Evolutionary conservation across 2,113 vertebrate genomes (phyloP), one percentile per base, ranked within the genome.

Genomic region (Odontophorus gujanensis): DNA sequence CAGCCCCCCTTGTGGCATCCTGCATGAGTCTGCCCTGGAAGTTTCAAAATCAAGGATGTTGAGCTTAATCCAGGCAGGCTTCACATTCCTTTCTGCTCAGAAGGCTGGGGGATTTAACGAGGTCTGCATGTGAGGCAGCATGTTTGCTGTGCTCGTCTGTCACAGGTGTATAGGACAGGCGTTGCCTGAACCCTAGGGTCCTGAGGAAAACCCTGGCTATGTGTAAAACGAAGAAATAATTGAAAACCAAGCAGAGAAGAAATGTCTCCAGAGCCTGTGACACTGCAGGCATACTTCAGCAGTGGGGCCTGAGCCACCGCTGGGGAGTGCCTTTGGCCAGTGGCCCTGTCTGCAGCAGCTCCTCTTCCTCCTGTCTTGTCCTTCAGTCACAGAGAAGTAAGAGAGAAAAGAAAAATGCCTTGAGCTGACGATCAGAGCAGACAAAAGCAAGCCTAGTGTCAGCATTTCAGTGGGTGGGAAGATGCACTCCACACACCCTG

Each of bases 301-400:
- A 80, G 75, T 43, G 14, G 3, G 50, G 40, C 48, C 34, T 22
- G 50, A 68, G 25, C 4, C 2, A 2, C 16, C 51, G n/a, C 58
- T 32, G 18, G 13, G 40, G 57, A 63, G 17, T 2, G 1, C 28
- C 71, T 0, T 0, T 21, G 59, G 38, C 34, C 4, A 1, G 25
- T 73, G 38, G 32, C 55, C 22, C 50, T 62, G 77, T 16, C 36
- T 71, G 53, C 14, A 71, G 36, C 12, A 63, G 47, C 51, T 87
- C 24, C 36, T 82, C 9, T 69, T 65, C 7, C 43, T 55, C 11
- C 57, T 40, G 50, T 4, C 12, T 38, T 51, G 63, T 59, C 36
- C 38, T 34, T 11, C 13, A 18, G 12, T 62, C 51, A 40, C 21
- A 68, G 36, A 61, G 19, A 68, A 51, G 8, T 34, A 48, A 73